Conservation (phyloP, 2,797 vertebrate species). For the Molossus molossus region DNA sequence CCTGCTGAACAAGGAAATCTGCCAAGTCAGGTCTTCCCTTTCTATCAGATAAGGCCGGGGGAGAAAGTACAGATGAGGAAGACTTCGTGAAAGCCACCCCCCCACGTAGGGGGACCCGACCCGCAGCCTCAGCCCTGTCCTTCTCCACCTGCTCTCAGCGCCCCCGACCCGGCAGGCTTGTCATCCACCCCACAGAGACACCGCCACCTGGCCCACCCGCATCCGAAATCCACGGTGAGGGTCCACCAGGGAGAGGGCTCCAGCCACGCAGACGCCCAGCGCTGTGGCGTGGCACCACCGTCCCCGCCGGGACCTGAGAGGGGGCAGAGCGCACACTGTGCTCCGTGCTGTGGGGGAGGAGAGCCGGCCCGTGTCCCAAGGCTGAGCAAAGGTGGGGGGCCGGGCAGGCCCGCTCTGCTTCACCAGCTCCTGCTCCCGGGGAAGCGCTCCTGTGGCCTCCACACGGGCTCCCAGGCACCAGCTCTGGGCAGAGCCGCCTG, state of each 20-base stretch:
- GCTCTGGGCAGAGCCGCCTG: background rate
- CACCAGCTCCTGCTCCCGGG: background rate
- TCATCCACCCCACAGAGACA: accelerated
- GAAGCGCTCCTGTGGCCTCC: accelerated
- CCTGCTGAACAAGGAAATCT: background rate
- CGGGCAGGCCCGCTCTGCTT: accelerated
- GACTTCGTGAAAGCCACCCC: accelerated
- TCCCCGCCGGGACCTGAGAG: background rate
- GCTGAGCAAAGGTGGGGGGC: no score
- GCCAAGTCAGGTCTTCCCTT: background rate
- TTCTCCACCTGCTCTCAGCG: background rate
- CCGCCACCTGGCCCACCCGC: accelerated
- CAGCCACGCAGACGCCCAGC: accelerated
- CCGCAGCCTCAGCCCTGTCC: background rate
- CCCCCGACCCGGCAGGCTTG: background rate
- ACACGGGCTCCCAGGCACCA: background rate
- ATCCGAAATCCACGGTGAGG: accelerated
- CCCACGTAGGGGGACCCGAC: accelerated
- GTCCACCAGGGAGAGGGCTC: background rate
- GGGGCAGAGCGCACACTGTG: no score
- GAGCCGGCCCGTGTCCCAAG: accelerated
- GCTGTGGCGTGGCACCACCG: accelerated
- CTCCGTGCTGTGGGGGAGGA: accelerated
- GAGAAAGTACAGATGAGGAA: background rate
- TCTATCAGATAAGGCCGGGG: no score